phyloP scores from a whole-genome alignment of 2,113 vertebrate species.

The Noctilio leporinus region DNA sequence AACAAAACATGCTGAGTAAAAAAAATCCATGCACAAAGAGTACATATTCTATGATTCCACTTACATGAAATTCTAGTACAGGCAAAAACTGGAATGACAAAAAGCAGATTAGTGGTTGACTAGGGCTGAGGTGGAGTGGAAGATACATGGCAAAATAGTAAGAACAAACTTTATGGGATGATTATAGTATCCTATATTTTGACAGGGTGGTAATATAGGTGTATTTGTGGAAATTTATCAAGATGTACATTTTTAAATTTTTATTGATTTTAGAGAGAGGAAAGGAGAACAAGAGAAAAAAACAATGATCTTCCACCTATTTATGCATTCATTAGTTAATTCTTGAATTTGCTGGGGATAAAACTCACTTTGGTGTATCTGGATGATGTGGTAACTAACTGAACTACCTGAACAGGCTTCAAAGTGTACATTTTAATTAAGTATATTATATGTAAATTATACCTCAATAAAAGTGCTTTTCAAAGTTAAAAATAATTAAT shows the following conservation, averaged over 20 bases:
- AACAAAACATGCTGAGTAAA: too few species aligned
- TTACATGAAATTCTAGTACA: not conserved
- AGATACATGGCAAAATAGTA: not conserved
- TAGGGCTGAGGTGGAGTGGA: not conserved
- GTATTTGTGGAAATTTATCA: not conserved
- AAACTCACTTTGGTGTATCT: not conserved
- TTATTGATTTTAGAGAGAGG: not conserved
- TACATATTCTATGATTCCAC: not conserved
- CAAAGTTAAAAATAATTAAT: not conserved
- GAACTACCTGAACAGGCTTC: not conserved
- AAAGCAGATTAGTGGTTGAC: not conserved
- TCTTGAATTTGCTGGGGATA: not conserved
- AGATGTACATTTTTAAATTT: not conserved
- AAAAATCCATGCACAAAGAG: not conserved
- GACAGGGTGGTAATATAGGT: not conserved
- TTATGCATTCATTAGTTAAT: too few species aligned
- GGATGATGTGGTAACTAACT: not conserved
- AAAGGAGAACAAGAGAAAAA: not conserved
- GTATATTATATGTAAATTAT: not conserved
- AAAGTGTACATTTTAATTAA: not conserved
- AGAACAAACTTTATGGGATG: not conserved
- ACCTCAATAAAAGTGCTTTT: constrained; percentile 28
- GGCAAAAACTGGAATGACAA: not conserved
- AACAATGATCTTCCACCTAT: too few species aligned
- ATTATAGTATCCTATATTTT: constrained; percentile 11